These are phyloP conservation scores for Aldabrachelys gigantea DNA, from an alignment of 2,113 vertebrate species.

Conservation along the genomic window DNA sequence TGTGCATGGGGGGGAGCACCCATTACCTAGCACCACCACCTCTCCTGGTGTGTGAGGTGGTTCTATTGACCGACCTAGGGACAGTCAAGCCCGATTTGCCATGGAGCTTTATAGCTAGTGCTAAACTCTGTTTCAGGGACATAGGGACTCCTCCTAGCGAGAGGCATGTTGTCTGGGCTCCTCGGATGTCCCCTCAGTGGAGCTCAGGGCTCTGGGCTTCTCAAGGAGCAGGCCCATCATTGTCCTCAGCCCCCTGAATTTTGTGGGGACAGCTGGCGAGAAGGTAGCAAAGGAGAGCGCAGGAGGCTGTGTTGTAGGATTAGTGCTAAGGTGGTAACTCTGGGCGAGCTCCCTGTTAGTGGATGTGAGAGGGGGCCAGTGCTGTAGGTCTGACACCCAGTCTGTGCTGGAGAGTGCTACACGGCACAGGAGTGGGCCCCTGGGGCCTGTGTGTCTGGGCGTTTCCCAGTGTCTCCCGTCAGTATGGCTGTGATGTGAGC, in stretches of 20 bases:
- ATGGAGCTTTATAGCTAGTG: background rate
- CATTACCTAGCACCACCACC: background rate
- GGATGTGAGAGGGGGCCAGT: background rate
- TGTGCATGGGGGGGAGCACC: background rate
- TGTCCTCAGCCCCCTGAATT: background rate
- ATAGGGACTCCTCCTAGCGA: background rate
- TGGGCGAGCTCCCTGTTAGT: background rate
- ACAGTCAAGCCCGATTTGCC: background rate
- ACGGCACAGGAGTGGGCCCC: too few relatives aligned
- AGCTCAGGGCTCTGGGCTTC: background rate
- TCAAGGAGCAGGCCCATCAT: background rate
- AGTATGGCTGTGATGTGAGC: background rate
- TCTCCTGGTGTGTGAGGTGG: background rate
- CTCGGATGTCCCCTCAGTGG: too few relatives aligned
- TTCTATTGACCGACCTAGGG: background rate
- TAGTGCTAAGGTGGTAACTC: background rate
- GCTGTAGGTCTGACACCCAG: background rate
- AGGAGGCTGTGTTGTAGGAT: background rate
- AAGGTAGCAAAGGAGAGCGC: background rate
- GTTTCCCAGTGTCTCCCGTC: too few relatives aligned
- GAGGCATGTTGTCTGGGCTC: background rate
- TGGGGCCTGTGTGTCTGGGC: background rate
- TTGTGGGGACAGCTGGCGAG: background rate
- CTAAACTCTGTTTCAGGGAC: background rate
- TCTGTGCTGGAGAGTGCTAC: background rate